phyloP scores from a whole-genome alignment of 2,797 vertebrate genomes.

The Lutjanus argentimaculatus region DNA sequence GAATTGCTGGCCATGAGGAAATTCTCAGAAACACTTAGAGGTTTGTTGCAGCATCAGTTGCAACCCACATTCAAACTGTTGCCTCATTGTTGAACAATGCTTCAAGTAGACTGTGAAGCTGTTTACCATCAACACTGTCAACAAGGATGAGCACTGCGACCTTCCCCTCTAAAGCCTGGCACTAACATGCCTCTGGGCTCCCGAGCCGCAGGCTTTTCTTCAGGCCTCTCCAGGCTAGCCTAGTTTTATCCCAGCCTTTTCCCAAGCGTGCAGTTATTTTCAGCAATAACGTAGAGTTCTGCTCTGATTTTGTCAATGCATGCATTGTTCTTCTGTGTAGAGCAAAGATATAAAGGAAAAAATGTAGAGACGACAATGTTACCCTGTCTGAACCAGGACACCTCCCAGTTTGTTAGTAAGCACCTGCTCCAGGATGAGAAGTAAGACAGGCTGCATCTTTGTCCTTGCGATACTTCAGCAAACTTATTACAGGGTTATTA shows the following conservation, averaged over 20 bases:
- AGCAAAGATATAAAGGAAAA: slow-evolving; percentile 36
- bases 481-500: background rate
- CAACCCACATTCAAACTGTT: slow-evolving; percentile 24
- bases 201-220: slow-evolving; percentile 59
- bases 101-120: slow-evolving; percentile 34
- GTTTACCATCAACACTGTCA: slow-evolving; percentile 39
- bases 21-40: slow-evolving; percentile 21
- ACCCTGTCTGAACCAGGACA: slow-evolving; percentile 22
- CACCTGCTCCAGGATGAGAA: slow-evolving; percentile 31
- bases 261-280: slow-evolving; percentile 79
- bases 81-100: slow-evolving; percentile 37
- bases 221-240: slow-evolving; percentile 65
- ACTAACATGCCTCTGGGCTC: slow-evolving; percentile 40
- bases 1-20: slow-evolving; percentile 10
- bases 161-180: slow-evolving; percentile 41
- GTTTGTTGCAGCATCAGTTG: slow-evolving; percentile 47
- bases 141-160: slow-evolving; percentile 34
- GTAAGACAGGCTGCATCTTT: slow-evolving; percentile 4
- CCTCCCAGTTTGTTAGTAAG: slow-evolving; percentile 10
- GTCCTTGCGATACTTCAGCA: background rate
- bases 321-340: slow-evolving; percentile 43
- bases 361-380: slow-evolving; percentile 28
- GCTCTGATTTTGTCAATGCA: slow-evolving; percentile 64
- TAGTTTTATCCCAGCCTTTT: slow-evolving; percentile 67
- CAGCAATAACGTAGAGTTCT: slow-evolving; percentile 59